These are phyloP conservation scores for Vanessa tameamea DNA, from an alignment of 1,140 invertebrate genomes.

Conservation along the genomic window DNA sequence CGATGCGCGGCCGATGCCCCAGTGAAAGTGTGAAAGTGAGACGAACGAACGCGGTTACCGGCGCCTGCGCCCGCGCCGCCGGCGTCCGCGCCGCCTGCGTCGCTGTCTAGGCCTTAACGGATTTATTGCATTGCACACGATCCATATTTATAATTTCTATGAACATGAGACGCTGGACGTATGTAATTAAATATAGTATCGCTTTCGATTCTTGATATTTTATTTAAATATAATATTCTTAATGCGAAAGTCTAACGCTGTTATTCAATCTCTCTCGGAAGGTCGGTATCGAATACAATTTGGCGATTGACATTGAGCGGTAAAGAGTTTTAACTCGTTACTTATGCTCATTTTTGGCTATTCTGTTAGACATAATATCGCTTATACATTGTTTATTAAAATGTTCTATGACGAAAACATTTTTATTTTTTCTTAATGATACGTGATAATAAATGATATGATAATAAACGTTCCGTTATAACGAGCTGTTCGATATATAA, in stretches of 20 bases:
- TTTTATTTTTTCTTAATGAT: too few relatives aligned
- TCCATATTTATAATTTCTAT: constrained; percentile 6
- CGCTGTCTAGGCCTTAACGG: constrained; percentile 2
- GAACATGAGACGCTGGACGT: background rate
- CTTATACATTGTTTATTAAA: too few relatives aligned
- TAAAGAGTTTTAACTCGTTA: too few relatives aligned
- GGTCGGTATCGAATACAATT: too few relatives aligned
- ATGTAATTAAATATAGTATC: constrained; percentile 2
- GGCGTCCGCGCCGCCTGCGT: constrained; percentile 4
- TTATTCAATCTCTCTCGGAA: too few relatives aligned
- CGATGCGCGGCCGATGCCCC: constrained; percentile 59
- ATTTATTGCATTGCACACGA: constrained; percentile 14
- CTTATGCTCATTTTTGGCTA: too few relatives aligned
- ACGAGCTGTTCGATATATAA: background rate
- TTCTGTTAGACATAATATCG: too few relatives aligned
- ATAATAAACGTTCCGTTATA: constrained; percentile 2
- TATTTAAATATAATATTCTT: too few relatives aligned
- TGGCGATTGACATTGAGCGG: too few relatives aligned
- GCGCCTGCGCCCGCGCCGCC: constrained; percentile 10
- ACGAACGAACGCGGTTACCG: constrained; percentile 53
- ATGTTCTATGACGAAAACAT: too few relatives aligned
- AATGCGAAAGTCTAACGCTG: too few relatives aligned
- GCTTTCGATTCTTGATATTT: background rate
- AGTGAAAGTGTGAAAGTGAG: constrained; percentile 79
- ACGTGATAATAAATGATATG: background rate